Conservation (phyloP, 2,888 invertebrate species). For the Barypeithes pellucidus region DNA sequence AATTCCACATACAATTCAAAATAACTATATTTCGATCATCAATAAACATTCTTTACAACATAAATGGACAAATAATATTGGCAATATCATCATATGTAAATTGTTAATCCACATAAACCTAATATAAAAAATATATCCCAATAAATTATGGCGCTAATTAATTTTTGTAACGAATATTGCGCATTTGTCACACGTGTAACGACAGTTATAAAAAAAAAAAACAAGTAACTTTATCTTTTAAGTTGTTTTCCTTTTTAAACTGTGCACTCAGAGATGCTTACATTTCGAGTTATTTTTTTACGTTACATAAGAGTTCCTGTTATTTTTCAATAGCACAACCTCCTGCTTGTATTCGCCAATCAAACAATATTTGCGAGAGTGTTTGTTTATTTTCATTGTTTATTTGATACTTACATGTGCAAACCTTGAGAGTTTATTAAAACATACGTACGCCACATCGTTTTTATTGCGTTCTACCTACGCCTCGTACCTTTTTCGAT, state of each 20-base stretch:
- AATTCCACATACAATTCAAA: too few species aligned
- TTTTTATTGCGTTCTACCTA: background rate
- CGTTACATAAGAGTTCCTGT: background rate
- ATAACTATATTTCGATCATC: too few species aligned
- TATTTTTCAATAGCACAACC: background rate
- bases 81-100: too few species aligned
- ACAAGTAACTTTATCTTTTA: constrained; percentile 4
- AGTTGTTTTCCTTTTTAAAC: background rate
- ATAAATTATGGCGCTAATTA: background rate
- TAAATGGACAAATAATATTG: too few species aligned
- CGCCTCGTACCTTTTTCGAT: background rate
- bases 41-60: too few species aligned
- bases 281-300: background rate
- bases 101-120: background rate
- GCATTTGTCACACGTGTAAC: constrained; percentile 1
- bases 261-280: background rate
- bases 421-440: constrained; percentile 4
- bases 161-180: background rate
- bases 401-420: constrained; percentile 8
- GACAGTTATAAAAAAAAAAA: constrained; percentile 1
- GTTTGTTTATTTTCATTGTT: background rate
- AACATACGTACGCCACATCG: background rate
- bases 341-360: constrained; percentile 16
- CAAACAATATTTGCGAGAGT: constrained; percentile 8
- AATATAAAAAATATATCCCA: background rate